Evolutionary conservation across 2,797 vertebrate species (phyloP).

Genomic region (Ceryle rudis): DNA sequence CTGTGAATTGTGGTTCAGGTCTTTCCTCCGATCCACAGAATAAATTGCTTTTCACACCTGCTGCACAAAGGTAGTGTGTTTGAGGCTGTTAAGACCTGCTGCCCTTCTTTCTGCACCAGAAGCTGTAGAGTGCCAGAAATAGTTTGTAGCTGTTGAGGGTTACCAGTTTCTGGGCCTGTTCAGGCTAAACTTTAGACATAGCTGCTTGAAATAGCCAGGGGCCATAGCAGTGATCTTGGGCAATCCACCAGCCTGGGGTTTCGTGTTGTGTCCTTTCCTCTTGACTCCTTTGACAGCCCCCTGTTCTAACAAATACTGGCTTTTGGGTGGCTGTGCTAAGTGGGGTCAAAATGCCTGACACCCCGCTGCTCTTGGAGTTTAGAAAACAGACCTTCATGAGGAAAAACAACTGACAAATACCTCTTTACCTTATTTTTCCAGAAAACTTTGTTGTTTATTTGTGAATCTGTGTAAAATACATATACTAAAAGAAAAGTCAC

Average conservation of each 20-base stretch:
- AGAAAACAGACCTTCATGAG: neutral
- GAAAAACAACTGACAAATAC: neutral
- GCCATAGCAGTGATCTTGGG: neutral
- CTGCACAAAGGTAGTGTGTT: neutral
- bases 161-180: neutral
- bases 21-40: neutral
- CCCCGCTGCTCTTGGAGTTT: neutral
- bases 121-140: neutral
- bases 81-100: neutral
- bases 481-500: neutral
- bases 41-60: neutral
- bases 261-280: neutral
- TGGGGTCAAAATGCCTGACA: neutral
- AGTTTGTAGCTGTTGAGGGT: neutral
- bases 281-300: neutral
- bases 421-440: neutral
- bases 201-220: neutral
- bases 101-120: neutral
- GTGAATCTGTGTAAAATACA: neutral
- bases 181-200: neutral
- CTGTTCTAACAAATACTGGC: neutral
- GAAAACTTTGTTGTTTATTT: neutral
- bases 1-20: neutral
- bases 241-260: neutral
- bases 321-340: neutral